Percentiles rank a stretch among this genome's conserved stretches.
Conservation (phyloP, 2,888 invertebrate genomes). For the Ormyrus nitidulus region DNA sequence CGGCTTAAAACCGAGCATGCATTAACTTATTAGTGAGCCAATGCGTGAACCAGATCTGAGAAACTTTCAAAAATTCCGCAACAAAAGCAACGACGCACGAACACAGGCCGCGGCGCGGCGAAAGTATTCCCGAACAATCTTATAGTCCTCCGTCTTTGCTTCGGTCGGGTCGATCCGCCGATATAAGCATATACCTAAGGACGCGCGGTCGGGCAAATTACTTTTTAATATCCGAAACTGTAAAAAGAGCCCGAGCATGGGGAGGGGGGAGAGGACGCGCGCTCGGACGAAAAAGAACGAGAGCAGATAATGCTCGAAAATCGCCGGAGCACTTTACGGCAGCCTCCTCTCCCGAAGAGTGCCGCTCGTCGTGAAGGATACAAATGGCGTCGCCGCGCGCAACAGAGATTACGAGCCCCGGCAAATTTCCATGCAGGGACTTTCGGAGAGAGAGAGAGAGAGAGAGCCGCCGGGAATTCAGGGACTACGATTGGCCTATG, state of each 20-base stretch:
- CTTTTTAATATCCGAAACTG: constrained; percentile 49
- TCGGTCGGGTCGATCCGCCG: constrained; percentile 15
- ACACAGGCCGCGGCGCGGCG: not conserved
- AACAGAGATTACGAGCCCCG: constrained; percentile 59
- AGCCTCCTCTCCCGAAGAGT: constrained; percentile 24
- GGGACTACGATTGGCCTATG: constrained; percentile 58
- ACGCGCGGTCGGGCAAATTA: constrained; percentile 29
- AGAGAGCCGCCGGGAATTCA: constrained; percentile 21
- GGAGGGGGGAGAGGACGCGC: not conserved
- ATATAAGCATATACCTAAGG: constrained; percentile 16
- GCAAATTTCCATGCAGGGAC: constrained; percentile 59
- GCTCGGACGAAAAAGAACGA: constrained; percentile 20
- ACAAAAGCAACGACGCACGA: not conserved
- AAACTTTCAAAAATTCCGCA: not conserved
- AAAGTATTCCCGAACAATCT: not conserved
- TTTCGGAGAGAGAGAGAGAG: not conserved
- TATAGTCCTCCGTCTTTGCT: not conserved
- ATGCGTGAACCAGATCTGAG: too few species aligned
- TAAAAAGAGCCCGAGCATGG: constrained; percentile 3
- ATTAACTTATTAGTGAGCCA: not conserved
- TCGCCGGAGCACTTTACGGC: constrained; percentile 46
- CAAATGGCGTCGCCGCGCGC: constrained; percentile 46
- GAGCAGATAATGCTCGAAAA: constrained; percentile 49
- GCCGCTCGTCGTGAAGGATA: constrained; percentile 53
- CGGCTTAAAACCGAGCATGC: not conserved